phyloP scores from a whole-genome alignment of 2,888 invertebrate species.

The Aleiodes testaceus region DNA sequence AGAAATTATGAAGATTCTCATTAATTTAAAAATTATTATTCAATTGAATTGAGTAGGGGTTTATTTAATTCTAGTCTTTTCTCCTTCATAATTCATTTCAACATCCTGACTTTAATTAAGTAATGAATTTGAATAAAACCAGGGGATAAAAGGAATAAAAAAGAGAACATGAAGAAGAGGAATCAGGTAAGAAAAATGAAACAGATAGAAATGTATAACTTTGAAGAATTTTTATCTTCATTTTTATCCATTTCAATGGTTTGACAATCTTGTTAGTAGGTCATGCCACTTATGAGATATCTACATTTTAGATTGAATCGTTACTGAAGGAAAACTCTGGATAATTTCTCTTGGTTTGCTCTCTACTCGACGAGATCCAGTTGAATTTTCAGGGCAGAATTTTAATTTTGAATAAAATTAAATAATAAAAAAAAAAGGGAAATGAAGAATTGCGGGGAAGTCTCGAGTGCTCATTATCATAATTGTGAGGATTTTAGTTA shows the following conservation, averaged over 20 bases:
- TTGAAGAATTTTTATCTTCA: background rate
- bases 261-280: slow-evolving; percentile 33
- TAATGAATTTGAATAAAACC: slow-evolving; percentile 31
- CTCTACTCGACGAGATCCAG: slow-evolving; percentile 13
- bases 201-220: slow-evolving; percentile 18
- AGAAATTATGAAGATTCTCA: background rate
- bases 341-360: slow-evolving; percentile 39
- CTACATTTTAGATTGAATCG: slow-evolving; percentile 48
- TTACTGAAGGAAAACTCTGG: slow-evolving; percentile 40
- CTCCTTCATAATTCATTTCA: slow-evolving; percentile 5
- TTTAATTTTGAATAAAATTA: slow-evolving; percentile 29
- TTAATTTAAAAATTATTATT: slow-evolving; percentile 2
- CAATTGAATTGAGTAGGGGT: background rate
- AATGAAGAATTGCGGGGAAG: background rate
- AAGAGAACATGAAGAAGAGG: slow-evolving; percentile 2
- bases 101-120: slow-evolving; percentile 18
- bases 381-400: background rate
- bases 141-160: background rate
- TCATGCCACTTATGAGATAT: slow-evolving; percentile 36
- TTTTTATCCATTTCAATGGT: slow-evolving; percentile 4
- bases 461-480: slow-evolving; percentile 6
- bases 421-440: slow-evolving; percentile 3
- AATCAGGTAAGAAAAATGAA: background rate
- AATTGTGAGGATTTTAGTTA: background rate
- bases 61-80: background rate